Evolutionary conservation across 2,888 invertebrate genomes (phyloP).

Genomic region (Oligia strigilis): DNA sequence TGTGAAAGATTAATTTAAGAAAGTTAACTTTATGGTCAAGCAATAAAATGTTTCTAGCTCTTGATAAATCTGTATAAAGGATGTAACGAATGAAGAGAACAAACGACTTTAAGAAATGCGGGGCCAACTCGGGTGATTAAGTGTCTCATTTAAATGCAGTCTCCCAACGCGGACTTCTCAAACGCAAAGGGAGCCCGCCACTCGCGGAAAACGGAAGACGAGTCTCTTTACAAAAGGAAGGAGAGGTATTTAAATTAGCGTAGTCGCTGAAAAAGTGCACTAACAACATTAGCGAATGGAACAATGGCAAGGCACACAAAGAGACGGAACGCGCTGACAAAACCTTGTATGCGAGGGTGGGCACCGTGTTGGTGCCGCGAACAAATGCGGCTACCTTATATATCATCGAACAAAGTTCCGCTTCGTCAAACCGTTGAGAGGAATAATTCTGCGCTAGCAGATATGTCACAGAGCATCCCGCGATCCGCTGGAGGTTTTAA

Average conservation of each 20-base stretch:
- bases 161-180: slow-evolving; percentile 87
- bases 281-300: slow-evolving; percentile 89
- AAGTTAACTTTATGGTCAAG: slow-evolving; percentile 35
- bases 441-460: slow-evolving; percentile 51
- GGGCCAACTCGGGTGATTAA: slow-evolving; percentile 89
- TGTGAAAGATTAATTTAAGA: background rate
- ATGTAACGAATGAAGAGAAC: slow-evolving; percentile 87
- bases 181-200: slow-evolving; percentile 87
- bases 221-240: slow-evolving; percentile 89
- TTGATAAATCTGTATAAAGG: slow-evolving; percentile 69
- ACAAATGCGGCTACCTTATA: slow-evolving; percentile 59
- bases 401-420: slow-evolving; percentile 59
- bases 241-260: slow-evolving; percentile 90
- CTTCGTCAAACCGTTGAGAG: slow-evolving; percentile 48
- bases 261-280: slow-evolving; percentile 90
- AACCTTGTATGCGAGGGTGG: slow-evolving; percentile 73
- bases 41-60: slow-evolving; percentile 52
- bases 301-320: slow-evolving; percentile 87
- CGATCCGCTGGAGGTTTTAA: slow-evolving; percentile 41
- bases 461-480: slow-evolving; percentile 40
- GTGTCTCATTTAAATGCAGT: slow-evolving; percentile 91
- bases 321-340: slow-evolving; percentile 81
- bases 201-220: slow-evolving; percentile 90
- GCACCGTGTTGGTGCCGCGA: slow-evolving; percentile 42
- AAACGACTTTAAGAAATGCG: slow-evolving; percentile 86